Evolutionary conservation across 2,797 vertebrate species (phyloP), one percentile per base, ranked within the genome.

Genomic region (Kryptolebias ocellatus): DNA sequence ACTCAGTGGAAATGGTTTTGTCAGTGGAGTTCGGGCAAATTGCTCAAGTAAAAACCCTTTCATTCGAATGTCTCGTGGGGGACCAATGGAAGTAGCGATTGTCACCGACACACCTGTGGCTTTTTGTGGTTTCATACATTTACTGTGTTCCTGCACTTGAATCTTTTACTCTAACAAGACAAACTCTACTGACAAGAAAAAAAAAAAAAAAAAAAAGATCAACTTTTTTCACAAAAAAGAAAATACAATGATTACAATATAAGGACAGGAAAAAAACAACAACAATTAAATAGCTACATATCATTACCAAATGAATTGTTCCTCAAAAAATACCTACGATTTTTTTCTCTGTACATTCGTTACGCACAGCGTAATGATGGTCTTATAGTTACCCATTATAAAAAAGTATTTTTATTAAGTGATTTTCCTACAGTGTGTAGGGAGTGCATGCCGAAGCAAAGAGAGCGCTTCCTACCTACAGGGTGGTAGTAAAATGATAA

Each of bases 281-380:
- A 97, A 99, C 92, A 98, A 99, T 99, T 99, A 99, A 99, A 99
- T 99, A 99, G 95, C 97, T 99, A 99, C 97, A 99, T 95, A 95
- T 99, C 97, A 98, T 99, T 98, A 99, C 98, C 96, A 98, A 97
- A 98, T 99, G 96, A 98, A 97, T 96, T 96, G 96, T 96, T 98
- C 96, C 96, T 98, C 96, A 96, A 98, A 99, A 98, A 99, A 99
- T 98, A 98, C 95, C 97, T 98, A 99, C 94, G 95, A 97, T 96
- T 97, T 90, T 96, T 95, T 96, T 93, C 91, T 95, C 96, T 99
- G 97, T 98, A 99, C 97, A 99, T 96, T 98, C 96, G 94, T 97
- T 98, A 99, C 97, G 98, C 97, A 97, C 97, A 99, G 98, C 98
- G 97, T 97, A 98, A 98, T 94, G 97, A 98, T 98, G 97, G 97